phyloP scores from a whole-genome alignment of 2,113 vertebrate genomes.

The Actenoides hombroni region DNA sequence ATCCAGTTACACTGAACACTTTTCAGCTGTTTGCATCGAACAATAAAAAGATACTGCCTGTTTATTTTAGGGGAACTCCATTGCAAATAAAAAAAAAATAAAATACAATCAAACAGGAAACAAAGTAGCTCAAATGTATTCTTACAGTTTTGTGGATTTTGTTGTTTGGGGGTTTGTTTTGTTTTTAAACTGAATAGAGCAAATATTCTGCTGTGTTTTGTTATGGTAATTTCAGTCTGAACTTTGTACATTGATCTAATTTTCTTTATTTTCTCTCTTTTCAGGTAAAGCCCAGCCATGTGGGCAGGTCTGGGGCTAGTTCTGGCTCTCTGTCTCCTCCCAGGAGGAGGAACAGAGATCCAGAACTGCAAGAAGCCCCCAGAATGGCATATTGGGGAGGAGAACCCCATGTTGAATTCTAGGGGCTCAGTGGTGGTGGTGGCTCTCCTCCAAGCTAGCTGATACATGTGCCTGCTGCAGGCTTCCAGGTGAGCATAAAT shows the following conservation, averaged over 20 bases:
- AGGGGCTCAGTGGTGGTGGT: slow-evolving; percentile 85
- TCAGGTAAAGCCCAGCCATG: slow-evolving; percentile 79
- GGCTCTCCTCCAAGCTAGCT: slow-evolving; percentile 91
- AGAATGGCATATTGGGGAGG: slow-evolving; percentile 81
- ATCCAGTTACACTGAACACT: background rate
- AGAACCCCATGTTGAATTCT: slow-evolving; percentile 82
- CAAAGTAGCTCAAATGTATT: background rate
- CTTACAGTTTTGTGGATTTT: background rate
- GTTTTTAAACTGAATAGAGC: background rate
- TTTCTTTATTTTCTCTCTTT: slow-evolving; percentile 30
- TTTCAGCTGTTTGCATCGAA: background rate
- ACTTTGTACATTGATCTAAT: background rate
- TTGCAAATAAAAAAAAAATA: background rate
- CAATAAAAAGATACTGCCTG: background rate
- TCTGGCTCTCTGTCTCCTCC: slow-evolving; percentile 90
- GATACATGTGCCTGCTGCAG: slow-evolving; percentile 90
- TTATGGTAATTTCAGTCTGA: background rate
- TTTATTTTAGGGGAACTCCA: background rate
- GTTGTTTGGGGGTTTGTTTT: background rate
- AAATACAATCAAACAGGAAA: background rate
- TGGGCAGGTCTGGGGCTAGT: slow-evolving; percentile 83
- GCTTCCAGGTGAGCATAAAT: slow-evolving; percentile 79
- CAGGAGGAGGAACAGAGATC: slow-evolving; percentile 81
- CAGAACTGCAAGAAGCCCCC: slow-evolving; percentile 82
- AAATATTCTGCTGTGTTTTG: background rate